Base-by-base conservation (phyloP, 2,113 vertebrate species). In the Nymphicus hollandicus region DNA sequence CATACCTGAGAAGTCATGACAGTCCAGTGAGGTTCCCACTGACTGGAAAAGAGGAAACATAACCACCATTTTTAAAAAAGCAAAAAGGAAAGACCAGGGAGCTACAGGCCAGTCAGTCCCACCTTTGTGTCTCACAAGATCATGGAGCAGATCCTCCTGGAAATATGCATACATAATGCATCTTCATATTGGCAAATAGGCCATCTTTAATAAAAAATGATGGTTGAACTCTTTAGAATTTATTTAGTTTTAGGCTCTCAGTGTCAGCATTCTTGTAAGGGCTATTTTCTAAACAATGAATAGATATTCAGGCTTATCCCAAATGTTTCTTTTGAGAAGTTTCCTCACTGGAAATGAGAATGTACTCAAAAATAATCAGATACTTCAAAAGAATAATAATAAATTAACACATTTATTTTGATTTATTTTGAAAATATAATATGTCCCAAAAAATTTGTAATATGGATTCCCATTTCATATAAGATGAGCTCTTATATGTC, bases 361-460 rank as follows among this genome's bases (percentile, higher is more conserved):
- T 47, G 19, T 24, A 24, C 5, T 60, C 13, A 61, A 12, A 72
- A 82, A 33, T n/a, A 68, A 10, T 35, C 22, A 56, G 17, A 55
- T 9, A 13, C 7, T 43, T 90, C 20, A 47, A 86, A 49, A 10
- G 2, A 55, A 23, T 6, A n/a, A 9, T 5, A 29, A 31, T 25
- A 55, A 63, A 60, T 35, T 41, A 52, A 6, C 6, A 22, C 0
- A 0, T 83, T 78, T 2, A 65, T 76, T 63, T 88, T 87, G 8
- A 50, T 52, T 77, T 58, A 29, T 35, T 46, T 1, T 2, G 1
- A 72, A 87, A 80, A 64, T 31, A 1, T 18, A 25, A 3, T 35
- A 13, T 53, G 70, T n/a, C 6, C 0, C 6, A 2, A 0, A 5
- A 53, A 37, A 33, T 17, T 37, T 41, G 5, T 41, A 43, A 66